phyloP scores from a whole-genome alignment of 2,888 invertebrate genomes.

The Drosophila borborema region DNA sequence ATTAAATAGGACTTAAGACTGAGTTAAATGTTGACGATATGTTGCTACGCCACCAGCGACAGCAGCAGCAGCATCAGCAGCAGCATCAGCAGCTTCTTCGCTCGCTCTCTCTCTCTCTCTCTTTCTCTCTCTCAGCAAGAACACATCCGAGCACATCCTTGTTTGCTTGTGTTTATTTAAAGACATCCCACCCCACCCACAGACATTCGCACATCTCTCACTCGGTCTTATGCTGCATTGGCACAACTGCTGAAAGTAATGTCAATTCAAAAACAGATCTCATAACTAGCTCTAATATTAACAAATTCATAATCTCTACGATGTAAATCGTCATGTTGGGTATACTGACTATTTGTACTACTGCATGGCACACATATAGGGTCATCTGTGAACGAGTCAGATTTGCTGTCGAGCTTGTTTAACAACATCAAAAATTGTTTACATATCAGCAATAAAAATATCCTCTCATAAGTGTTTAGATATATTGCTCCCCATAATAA shows the following conservation, averaged over 20 bases:
- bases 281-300: conserved; percentile 4
- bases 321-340: background rate
- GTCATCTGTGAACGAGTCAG: too few species aligned
- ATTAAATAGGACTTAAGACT: conserved; percentile 70
- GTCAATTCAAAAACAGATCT: background rate
- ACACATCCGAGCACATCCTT: too few species aligned
- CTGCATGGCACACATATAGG: too few species aligned
- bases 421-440: too few species aligned
- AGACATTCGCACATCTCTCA: background rate
- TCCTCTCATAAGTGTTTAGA: too few species aligned
- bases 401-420: too few species aligned
- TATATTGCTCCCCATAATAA: too few species aligned
- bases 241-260: background rate
- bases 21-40: conserved; percentile 70
- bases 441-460: too few species aligned
- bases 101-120: background rate
- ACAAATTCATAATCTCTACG: background rate
- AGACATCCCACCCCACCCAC: background rate
- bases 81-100: conserved; percentile 14
- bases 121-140: too few species aligned
- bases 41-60: conserved; percentile 49
- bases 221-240: background rate
- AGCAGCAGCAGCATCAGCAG: conserved; percentile 29
- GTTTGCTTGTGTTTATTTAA: background rate
- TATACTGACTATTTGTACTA: background rate